Conservation (phyloP, 2,888 invertebrate species). For the Endotricha flammealis region DNA sequence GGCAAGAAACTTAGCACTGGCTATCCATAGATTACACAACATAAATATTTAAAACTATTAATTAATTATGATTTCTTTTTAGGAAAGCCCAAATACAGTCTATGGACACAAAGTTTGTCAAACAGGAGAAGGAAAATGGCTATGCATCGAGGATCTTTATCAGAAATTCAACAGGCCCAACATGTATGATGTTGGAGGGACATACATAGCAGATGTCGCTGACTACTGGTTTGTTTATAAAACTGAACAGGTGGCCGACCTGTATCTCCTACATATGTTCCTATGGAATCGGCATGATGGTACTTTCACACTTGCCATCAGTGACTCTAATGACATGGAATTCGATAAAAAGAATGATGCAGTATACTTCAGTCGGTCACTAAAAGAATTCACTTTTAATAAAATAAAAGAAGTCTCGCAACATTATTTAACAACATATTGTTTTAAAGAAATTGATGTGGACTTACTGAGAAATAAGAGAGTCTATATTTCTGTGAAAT, state of each 20-base stretch:
- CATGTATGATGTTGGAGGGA: conserved; percentile 62
- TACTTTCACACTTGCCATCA: conserved; percentile 40
- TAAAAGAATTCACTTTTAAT: conserved; percentile 35
- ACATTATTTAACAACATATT: conserved; percentile 51
- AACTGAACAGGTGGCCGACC: conserved; percentile 44
- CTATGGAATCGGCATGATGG: conserved; percentile 44
- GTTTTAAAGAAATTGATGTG: conserved; percentile 49
- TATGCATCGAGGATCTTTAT: conserved; percentile 50
- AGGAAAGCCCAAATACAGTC: conserved; percentile 42
- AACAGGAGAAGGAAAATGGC: conserved; percentile 51
- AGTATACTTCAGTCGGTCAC: conserved; percentile 36
- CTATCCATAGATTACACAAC: too few relatives aligned
- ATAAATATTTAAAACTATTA: too few relatives aligned
- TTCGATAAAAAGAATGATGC: conserved; percentile 39
- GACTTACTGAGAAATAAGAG: conserved; percentile 46
- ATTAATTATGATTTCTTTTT: too few relatives aligned
- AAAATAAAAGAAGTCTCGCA: conserved; percentile 25
- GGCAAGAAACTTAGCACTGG: too few relatives aligned
- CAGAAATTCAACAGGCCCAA: conserved; percentile 55
- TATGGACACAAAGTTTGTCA: conserved; percentile 45
- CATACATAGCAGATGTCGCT: conserved; percentile 46
- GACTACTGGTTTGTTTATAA: conserved; percentile 59
- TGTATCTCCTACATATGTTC: conserved; percentile 57
- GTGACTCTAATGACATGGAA: conserved; percentile 35
- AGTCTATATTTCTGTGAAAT: conserved; percentile 46